Conservation (phyloP, 1,140 invertebrate genomes). For the Brachionus rotundiformis region DNA sequence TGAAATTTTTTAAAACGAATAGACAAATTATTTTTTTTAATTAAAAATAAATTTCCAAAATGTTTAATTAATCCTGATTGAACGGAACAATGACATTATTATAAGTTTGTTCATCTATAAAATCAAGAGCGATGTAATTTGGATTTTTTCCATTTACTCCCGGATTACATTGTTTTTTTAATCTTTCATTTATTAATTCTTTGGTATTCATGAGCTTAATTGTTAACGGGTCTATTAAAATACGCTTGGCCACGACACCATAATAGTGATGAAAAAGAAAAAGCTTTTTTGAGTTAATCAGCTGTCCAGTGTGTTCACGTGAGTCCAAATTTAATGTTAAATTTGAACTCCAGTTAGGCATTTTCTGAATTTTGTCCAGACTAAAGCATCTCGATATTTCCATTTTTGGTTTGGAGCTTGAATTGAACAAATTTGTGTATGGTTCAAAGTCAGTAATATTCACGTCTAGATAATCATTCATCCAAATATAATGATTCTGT, state of each 20-base stretch:
- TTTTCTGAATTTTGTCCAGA: not conserved
- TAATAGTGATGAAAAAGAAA: conserved; percentile 49
- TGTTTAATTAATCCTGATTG: not conserved
- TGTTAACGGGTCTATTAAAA: not conserved
- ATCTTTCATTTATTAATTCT: conserved; percentile 25
- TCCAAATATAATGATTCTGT: conserved; percentile 38
- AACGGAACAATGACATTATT: conserved; percentile 23
- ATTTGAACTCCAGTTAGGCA: conserved; percentile 19
- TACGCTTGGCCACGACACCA: not conserved
- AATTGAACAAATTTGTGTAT: not conserved
- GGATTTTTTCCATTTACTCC: conserved; percentile 5
- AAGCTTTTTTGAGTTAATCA: not conserved
- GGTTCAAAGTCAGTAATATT: not conserved
- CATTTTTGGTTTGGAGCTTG: not conserved
- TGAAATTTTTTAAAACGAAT: too few relatives aligned
- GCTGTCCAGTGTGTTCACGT: not conserved
- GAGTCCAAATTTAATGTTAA: not conserved
- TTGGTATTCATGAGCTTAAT: conserved; percentile 30
- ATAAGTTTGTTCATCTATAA: not conserved
- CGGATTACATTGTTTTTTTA: conserved; percentile 2
- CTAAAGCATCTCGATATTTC: conserved; percentile 40
- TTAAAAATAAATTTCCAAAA: too few relatives aligned
- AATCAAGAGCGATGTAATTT: conserved; percentile 46
- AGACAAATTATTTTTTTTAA: too few relatives aligned
- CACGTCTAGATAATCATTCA: not conserved